phyloP scores from a whole-genome alignment of 30 jellyfish, hydroid and myxozoan species.

The Chironex yamaguchii region DNA sequence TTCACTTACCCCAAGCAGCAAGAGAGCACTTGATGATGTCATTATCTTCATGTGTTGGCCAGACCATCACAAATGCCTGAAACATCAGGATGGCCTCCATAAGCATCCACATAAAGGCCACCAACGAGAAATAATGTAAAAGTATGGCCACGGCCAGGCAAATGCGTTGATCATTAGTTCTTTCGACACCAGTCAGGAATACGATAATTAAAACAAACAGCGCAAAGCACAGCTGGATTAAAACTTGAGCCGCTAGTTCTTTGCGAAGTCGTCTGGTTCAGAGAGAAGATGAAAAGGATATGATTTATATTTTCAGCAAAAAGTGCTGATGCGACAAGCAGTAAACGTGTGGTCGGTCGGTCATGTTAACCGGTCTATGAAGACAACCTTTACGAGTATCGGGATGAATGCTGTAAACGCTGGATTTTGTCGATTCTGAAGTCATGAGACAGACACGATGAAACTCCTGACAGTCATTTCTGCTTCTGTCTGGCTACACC shows the following conservation, averaged over 20 bases:
- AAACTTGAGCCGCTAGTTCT: slow-evolving; percentile 93
- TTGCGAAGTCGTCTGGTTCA: slow-evolving; percentile 95
- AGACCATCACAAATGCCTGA: slow-evolving; percentile 95
- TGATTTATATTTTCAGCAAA: neutral
- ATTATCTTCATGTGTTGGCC: slow-evolving; percentile 99
- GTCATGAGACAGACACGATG: too few species aligned
- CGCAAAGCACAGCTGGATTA: slow-evolving; percentile 90
- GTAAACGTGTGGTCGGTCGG: too few species aligned
- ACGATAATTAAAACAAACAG: slow-evolving; percentile 81
- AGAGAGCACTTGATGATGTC: slow-evolving; percentile 85
- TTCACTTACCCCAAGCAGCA: slow-evolving; percentile 98
- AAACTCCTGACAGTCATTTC: too few species aligned
- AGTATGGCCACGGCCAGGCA: slow-evolving; percentile 89
- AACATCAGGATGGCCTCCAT: slow-evolving; percentile 98
- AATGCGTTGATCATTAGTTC: slow-evolving; percentile 72
- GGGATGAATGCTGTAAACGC: neutral
- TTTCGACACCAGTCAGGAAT: slow-evolving; percentile 91
- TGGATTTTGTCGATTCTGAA: too few species aligned
- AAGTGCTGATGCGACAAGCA: neutral
- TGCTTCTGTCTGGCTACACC: too few species aligned
- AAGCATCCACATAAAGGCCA: slow-evolving; percentile 98
- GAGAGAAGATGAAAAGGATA: slow-evolving; percentile 5
- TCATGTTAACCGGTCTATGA: too few species aligned
- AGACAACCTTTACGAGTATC: neutral
- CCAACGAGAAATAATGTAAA: slow-evolving; percentile 90